Evolutionary conservation across 2,113 vertebrate species (phyloP), one percentile per base, ranked within the genome.

Genomic region (Archocentrus centrarchus): DNA sequence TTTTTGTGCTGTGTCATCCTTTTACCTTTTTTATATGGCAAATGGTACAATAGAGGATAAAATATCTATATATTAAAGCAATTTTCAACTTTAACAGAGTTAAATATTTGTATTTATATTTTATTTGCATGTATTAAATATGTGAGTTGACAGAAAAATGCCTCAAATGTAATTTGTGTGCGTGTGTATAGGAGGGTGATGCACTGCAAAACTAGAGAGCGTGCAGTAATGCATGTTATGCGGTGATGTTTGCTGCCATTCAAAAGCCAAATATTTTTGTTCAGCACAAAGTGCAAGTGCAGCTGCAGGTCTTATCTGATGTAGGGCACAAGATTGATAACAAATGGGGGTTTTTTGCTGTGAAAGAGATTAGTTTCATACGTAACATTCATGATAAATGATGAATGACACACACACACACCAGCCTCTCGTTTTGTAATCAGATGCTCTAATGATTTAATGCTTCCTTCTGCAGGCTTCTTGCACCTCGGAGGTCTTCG

Each of bases 401-500:
- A 30, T 59, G 24, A 24, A 5, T 27, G 22, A 2, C 2, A 14
- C 50, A 17, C 5, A 7, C 14, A 7, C 8, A 11, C 13, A 11
- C 10, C 35, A 59, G 13, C 24, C 58, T 27, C 1, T 24, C 20
- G 44, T 7, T 55, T 14, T 15, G 4, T 39, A 60, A 18, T 47
- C 41, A 1, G 41, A 39, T 66, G 20, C 15, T 66, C 2, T 9
- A 9, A 68, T 0, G 1, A 4, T 22, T 44, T 9, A 6, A 68
- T 18, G 8, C 10, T 50, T 50, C 80, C 9, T 64, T 22, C 47
- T 87, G 53, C 89, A 99, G 98, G 98, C 9, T 98, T 98, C 57
- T 84, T 99, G 30, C 98, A 99, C 58, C 88, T 99, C 7, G 98
- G 98, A 0, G 98, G 98, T 20, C 97, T 99, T 22, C 96, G 98